These are phyloP conservation scores for Dynastes tityus DNA, from an alignment of 2,888 invertebrate genomes.

Conservation along the genomic window DNA sequence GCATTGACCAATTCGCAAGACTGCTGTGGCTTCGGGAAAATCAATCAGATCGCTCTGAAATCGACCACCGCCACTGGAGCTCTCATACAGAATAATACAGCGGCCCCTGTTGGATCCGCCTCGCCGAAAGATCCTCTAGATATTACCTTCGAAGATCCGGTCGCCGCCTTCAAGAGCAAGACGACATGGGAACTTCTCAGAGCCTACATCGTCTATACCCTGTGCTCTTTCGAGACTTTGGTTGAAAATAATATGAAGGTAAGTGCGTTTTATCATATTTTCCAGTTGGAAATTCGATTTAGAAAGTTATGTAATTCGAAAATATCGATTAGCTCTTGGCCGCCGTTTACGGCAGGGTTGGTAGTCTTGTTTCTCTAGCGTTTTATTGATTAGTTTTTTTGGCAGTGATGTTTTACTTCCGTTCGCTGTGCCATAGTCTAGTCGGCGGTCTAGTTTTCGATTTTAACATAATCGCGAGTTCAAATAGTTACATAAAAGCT, in stretches of 20 bases:
- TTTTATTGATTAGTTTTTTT: slow-evolving; percentile 47
- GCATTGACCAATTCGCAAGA: slow-evolving; percentile 62
- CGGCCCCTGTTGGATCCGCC: slow-evolving; percentile 54
- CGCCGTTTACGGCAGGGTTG: slow-evolving; percentile 28
- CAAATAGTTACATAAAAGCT: slow-evolving; percentile 26
- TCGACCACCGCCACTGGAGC: slow-evolving; percentile 59
- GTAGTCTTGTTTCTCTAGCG: slow-evolving; percentile 16
- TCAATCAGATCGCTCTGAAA: slow-evolving; percentile 63
- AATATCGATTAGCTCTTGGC: slow-evolving; percentile 42
- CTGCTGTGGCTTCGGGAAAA: slow-evolving; percentile 57
- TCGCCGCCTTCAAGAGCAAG: slow-evolving; percentile 96
- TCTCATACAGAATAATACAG: slow-evolving; percentile 48
- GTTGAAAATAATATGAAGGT: slow-evolving; percentile 96
- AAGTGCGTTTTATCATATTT: slow-evolving; percentile 65
- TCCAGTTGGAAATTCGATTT: slow-evolving; percentile 2
- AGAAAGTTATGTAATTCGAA: slow-evolving; percentile 48
- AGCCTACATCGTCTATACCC: slow-evolving; percentile 91
- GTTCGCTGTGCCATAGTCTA: not conserved
- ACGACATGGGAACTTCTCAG: slow-evolving; percentile 92
- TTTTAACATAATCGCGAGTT: not conserved
- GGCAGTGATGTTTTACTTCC: slow-evolving; percentile 22
- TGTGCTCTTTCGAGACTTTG: slow-evolving; percentile 89
- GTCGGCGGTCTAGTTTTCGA: slow-evolving; percentile 4
- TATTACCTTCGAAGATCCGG: slow-evolving; percentile 88
- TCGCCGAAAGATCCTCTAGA: slow-evolving; percentile 81